These are phyloP conservation scores for Neocrepidodera transversa DNA, from an alignment of 2,888 invertebrate species.

Conservation along the genomic window DNA sequence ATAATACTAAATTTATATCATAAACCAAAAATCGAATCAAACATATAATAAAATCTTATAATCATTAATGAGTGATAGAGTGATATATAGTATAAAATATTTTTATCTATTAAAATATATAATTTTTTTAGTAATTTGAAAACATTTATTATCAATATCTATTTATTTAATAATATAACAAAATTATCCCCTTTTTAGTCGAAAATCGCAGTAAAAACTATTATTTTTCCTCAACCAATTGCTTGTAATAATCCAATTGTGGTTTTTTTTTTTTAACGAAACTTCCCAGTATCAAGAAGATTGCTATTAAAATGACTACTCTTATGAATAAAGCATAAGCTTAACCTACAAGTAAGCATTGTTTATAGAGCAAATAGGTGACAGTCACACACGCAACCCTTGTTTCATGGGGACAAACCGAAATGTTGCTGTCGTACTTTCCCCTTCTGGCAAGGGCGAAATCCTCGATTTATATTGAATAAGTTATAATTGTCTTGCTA, in stretches of 20 bases:
- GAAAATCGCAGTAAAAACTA: not conserved
- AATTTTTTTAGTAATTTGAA: too few species aligned
- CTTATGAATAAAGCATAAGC: slow-evolving; percentile 37
- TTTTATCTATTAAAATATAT: too few species aligned
- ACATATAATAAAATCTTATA: too few species aligned
- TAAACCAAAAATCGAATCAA: too few species aligned
- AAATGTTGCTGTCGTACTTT: slow-evolving; percentile 28
- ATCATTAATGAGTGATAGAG: too few species aligned
- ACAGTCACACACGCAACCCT: slow-evolving; percentile 44
- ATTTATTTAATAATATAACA: too few species aligned
- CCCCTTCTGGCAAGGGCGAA: not conserved
- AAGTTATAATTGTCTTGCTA: slow-evolving; percentile 5
- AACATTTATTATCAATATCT: too few species aligned
- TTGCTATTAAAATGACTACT: slow-evolving; percentile 29
- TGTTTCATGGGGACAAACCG: slow-evolving; percentile 31
- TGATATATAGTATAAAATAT: too few species aligned
- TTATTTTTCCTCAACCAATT: too few species aligned
- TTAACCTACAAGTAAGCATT: slow-evolving; percentile 39
- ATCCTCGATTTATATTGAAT: slow-evolving; percentile 9
- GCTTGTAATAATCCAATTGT: slow-evolving; percentile 4
- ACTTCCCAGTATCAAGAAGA: slow-evolving; percentile 9
- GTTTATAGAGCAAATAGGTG: slow-evolving; percentile 42
- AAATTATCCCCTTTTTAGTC: not conserved
- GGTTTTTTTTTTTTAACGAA: slow-evolving; percentile 21
- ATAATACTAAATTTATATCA: too few species aligned